Evolutionary conservation across 2,888 invertebrate species (phyloP).

Genomic region (Cyrtodaria siliqua): DNA sequence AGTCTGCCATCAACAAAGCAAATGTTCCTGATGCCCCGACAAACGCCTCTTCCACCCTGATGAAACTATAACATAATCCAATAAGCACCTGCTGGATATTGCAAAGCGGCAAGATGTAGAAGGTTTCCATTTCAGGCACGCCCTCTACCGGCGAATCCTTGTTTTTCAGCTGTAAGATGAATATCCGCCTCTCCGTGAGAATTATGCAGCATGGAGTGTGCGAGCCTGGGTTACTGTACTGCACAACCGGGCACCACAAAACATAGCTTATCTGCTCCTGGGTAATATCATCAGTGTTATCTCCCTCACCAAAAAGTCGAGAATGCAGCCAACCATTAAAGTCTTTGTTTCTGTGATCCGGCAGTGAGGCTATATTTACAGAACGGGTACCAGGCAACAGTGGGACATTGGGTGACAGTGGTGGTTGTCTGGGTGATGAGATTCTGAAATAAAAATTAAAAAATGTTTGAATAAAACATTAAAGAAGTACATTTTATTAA

Average conservation of each 20-base stretch:
- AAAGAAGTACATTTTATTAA: no score
- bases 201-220: constrained; percentile 79
- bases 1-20: constrained; percentile 76
- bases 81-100: constrained; percentile 83
- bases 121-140: constrained; percentile 79
- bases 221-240: constrained; percentile 69
- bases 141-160: constrained; percentile 68
- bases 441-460: constrained; percentile 12
- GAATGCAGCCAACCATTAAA: constrained; percentile 74
- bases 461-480: background rate
- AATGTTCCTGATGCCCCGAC: constrained; percentile 81
- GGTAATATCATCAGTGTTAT: constrained; percentile 12
- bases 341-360: constrained; percentile 56
- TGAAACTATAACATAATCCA: constrained; percentile 78
- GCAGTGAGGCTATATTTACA: constrained; percentile 65
- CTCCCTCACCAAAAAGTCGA: constrained; percentile 66
- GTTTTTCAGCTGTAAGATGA: constrained; percentile 72
- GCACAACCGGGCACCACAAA: constrained; percentile 81
- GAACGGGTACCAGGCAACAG: constrained; percentile 22
- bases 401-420: constrained; percentile 2
- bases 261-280: constrained; percentile 72
- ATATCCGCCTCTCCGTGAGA: constrained; percentile 75
- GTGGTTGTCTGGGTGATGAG: background rate
- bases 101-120: constrained; percentile 79
- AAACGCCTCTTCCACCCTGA: constrained; percentile 83